A percentile compares a stretch with the other conserved stretches of the same genome.
Evolutionary conservation across 2,113 vertebrate species (phyloP).

Genomic region (Ancistrus triradiatus): DNA sequence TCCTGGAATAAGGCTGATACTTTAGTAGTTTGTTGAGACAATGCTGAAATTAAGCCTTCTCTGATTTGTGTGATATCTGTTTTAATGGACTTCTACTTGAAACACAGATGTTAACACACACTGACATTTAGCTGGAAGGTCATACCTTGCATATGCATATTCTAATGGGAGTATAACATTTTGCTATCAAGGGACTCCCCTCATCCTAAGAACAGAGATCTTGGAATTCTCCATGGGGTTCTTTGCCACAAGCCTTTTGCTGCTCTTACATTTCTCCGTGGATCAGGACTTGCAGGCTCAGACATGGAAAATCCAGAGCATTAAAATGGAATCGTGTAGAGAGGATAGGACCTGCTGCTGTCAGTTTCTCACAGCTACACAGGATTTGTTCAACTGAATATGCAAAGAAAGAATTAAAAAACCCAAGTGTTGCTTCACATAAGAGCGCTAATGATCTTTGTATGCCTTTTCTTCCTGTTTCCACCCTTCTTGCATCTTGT

Average conservation of each 20-base stretch:
- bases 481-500: conserved; percentile 9
- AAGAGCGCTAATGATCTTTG: conserved; percentile 38
- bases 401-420: conserved; percentile 33
- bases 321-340: conserved; percentile 27
- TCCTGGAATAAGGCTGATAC: no score
- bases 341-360: conserved; percentile 4
- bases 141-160: not conserved
- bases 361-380: conserved; percentile 13
- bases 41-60: no score
- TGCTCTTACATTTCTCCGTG: conserved; percentile 12
- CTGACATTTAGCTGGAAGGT: no score
- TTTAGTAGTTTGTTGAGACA: no score
- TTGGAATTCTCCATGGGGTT: conserved; percentile 10
- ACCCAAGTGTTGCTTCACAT: conserved; percentile 25
- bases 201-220: not conserved
- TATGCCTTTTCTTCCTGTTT: not conserved
- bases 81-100: no score
- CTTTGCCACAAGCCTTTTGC: no score
- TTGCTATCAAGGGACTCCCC: not conserved
- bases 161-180: not conserved
- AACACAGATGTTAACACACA: no score
- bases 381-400: conserved; percentile 34
- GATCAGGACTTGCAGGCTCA: conserved; percentile 10
- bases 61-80: no score
- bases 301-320: conserved; percentile 8